Base-by-base conservation (phyloP, 2,888 invertebrate species). In the Nymphalis urticae region DNA sequence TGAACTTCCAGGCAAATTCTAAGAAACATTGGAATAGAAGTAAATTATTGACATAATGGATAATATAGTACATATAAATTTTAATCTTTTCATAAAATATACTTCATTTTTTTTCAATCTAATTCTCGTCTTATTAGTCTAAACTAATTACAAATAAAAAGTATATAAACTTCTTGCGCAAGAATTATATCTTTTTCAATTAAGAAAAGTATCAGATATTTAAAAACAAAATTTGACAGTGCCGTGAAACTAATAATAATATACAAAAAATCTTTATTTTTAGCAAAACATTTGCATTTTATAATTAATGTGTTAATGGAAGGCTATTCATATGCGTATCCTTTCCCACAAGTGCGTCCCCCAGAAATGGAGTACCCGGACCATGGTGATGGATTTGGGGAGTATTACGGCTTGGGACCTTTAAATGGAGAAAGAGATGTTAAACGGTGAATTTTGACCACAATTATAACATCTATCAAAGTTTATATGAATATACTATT, bases 301-400 rank as follows among this genome's bases (percentile, higher is more conserved):
- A 69, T 76, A 80, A 76, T 74, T 69, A 67, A 71, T 73, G 73
- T 75, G 64, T 59, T 71, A 62, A 91, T 91, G 91, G 90, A 87
- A 69, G 82, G 82, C 51, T 90, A 89, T 80, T 82, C 78, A 27
- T 90, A 85, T 69, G 78, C 82, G 7, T 91, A 89, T 71, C 76
- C 82, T 19, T 89, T 83, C 63, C 79, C 86, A 1, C 76, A 81
- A 24, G 79, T 80, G 75, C 77, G 75, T 62, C 77, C 81, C 7
- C 77, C 79, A 4, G 83, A 82, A 1, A 80, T 79, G 51, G 85
- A 81, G 19, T 90, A 83, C 69, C 85, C 85, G 6, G 91, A 88
- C 64, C 90, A 86, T 75, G 92, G 92, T 1, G 91, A 92, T 69
- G 89, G 90, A 0, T 86, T 85, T 68, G 85, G 85, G 47, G 91